Evolutionary conservation across 2,113 vertebrate genomes (phyloP).

Genomic region (Phrynosoma platyrhinos): DNA sequence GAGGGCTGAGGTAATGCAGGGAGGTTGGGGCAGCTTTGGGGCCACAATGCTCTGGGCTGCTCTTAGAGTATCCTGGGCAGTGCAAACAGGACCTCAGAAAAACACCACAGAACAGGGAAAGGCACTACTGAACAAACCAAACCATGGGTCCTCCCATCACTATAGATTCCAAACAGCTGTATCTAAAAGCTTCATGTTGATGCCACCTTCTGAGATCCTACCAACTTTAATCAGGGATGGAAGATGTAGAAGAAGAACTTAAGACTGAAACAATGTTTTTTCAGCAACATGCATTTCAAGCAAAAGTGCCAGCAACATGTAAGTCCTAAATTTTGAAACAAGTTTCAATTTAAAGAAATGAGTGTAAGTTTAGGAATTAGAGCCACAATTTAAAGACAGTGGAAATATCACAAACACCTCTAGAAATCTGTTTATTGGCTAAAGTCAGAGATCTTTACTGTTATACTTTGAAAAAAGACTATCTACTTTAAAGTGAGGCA

Average conservation of each 20-base stretch:
- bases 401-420: neutral
- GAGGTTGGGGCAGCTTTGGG: no score
- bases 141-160: neutral
- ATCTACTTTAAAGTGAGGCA: neutral
- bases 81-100: neutral
- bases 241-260: neutral
- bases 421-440: neutral
- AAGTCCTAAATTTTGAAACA: neutral
- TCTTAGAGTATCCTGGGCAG: no score
- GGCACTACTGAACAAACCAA: conserved; percentile 8
- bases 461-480: neutral
- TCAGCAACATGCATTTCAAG: neutral
- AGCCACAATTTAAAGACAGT: neutral
- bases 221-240: neutral
- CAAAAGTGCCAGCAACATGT: neutral
- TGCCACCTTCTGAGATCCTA: neutral
- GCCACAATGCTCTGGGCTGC: no score
- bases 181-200: neutral
- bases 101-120: neutral
- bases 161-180: neutral
- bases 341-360: neutral
- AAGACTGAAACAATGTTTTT: neutral
- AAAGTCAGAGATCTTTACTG: neutral
- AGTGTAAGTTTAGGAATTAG: neutral
- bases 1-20: no score